Evolutionary conservation across 1,140 invertebrate genomes (phyloP).

Genomic region (Heliconius hewitsoni): DNA sequence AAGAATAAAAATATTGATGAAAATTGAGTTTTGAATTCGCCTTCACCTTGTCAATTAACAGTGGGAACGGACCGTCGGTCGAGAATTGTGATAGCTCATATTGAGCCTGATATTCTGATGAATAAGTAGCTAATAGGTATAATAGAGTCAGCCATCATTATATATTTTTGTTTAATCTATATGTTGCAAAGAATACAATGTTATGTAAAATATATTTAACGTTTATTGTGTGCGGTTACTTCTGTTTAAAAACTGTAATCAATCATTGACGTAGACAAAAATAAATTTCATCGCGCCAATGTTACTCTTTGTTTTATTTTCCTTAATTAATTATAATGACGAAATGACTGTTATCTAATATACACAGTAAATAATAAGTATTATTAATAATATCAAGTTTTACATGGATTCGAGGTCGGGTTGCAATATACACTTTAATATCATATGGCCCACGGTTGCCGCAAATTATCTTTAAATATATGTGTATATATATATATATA

Average conservation of each 20-base stretch:
- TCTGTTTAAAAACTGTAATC: constrained; percentile 63
- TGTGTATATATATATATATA: too few relatives aligned
- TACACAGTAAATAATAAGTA: not conserved
- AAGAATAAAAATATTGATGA: constrained; percentile 52
- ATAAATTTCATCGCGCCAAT: constrained; percentile 75
- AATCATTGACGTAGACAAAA: constrained; percentile 73
- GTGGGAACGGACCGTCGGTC: constrained; percentile 63
- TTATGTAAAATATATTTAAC: constrained; percentile 61
- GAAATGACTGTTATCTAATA: not conserved
- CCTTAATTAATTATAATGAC: not conserved
- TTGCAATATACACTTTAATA: not conserved
- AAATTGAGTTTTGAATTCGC: constrained; percentile 60
- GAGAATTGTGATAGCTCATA: constrained; percentile 79
- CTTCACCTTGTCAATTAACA: constrained; percentile 66
- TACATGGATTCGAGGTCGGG: not conserved
- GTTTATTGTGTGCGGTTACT: constrained; percentile 53
- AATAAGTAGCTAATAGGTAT: constrained; percentile 73
- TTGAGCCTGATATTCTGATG: constrained; percentile 78
- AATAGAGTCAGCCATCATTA: constrained; percentile 72
- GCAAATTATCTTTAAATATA: not conserved
- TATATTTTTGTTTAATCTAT: constrained; percentile 66
- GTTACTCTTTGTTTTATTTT: constrained; percentile 56
- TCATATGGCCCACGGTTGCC: not conserved
- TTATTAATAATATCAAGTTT: not conserved
- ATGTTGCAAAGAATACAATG: constrained; percentile 62